Evolutionary conservation across 2,797 vertebrate species (phyloP).

Genomic region (Onychomys leucogaster): DNA sequence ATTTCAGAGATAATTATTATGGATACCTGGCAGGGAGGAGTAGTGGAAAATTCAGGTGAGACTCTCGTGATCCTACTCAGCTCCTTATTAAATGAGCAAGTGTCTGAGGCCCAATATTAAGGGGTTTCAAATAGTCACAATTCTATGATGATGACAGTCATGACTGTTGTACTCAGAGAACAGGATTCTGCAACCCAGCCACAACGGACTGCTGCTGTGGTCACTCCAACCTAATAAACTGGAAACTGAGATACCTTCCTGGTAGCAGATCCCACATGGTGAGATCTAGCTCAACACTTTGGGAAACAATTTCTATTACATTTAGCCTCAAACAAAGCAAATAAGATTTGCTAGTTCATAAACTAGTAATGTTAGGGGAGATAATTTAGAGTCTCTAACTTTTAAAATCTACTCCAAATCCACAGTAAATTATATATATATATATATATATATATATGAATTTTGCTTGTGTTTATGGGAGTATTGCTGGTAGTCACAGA

Average conservation of each 20-base stretch:
- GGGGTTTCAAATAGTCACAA: background rate
- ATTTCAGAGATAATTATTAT: background rate
- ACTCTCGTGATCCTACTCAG: background rate
- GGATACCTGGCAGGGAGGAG: background rate
- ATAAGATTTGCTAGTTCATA: background rate
- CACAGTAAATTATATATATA: no score
- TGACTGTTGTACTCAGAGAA: background rate
- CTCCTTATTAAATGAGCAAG: background rate
- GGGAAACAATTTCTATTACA: background rate
- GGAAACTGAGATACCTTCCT: background rate
- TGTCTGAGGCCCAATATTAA: background rate
- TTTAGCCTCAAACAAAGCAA: slow-evolving; percentile 4
- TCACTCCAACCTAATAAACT: background rate
- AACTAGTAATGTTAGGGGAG: background rate
- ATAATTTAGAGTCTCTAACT: background rate
- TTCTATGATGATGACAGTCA: background rate
- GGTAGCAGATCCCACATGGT: background rate
- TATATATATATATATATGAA: no score
- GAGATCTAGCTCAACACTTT: background rate
- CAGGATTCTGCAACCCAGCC: background rate
- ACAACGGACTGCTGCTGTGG: background rate
- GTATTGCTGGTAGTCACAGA: no score
- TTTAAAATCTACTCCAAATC: background rate
- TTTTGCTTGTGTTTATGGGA: background rate
- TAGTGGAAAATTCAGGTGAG: background rate